These are phyloP conservation scores for Elysia chlorotica DNA, from an alignment of 1,140 invertebrate species.

Conservation along the genomic window DNA sequence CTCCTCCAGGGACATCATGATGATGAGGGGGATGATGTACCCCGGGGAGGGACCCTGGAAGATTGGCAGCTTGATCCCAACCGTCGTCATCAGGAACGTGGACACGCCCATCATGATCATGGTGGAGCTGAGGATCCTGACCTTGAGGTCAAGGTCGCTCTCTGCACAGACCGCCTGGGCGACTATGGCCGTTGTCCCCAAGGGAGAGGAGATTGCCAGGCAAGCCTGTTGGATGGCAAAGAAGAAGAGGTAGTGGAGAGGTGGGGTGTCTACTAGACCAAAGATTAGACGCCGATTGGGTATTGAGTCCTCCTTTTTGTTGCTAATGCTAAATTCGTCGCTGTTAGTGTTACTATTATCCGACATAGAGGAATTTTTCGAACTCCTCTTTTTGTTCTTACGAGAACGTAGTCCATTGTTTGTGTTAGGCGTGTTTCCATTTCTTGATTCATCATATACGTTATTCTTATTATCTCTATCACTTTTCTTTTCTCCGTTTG, in stretches of 20 bases:
- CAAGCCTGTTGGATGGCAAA: constrained; percentile 28
- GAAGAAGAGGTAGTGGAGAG: constrained; percentile 1
- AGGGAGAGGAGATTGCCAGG: constrained; percentile 26
- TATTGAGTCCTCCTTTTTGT: too few relatives aligned
- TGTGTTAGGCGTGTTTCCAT: too few relatives aligned
- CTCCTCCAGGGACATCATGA: constrained; percentile 33
- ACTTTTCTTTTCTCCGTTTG: too few relatives aligned
- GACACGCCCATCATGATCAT: constrained; percentile 38
- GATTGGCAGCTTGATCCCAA: constrained; percentile 43
- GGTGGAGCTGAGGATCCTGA: constrained; percentile 32
- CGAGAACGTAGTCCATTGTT: too few relatives aligned
- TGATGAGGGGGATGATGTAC: constrained; percentile 41
- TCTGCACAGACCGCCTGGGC: constrained; percentile 31
- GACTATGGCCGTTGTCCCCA: constrained; percentile 29
- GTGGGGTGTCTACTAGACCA: constrained; percentile 7
- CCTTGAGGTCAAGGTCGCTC: constrained; percentile 29
- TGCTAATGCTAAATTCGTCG: too few relatives aligned
- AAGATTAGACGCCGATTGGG: constrained; percentile 9
- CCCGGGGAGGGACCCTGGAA: constrained; percentile 41
- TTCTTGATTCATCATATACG: too few relatives aligned
- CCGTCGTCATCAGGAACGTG: constrained; percentile 35
- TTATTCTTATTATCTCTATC: too few relatives aligned
- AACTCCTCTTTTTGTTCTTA: too few relatives aligned
- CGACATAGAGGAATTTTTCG: too few relatives aligned
- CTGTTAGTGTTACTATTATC: too few relatives aligned